Conservation (phyloP, 2,113 vertebrate genomes). For the Turnix velox region DNA sequence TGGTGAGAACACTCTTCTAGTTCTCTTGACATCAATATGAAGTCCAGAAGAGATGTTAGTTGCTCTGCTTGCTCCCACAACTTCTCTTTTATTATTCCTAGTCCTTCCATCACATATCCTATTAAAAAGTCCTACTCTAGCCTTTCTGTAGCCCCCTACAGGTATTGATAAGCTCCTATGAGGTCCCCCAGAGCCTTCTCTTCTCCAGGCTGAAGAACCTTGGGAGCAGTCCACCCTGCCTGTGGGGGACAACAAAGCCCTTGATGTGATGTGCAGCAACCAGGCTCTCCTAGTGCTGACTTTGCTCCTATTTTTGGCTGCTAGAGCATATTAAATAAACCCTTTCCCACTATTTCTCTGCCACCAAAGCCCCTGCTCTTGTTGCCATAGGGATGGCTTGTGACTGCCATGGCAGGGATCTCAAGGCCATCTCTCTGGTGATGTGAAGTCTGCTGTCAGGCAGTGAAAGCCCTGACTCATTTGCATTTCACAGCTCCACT, state of each 20-base stretch:
- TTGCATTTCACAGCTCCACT: slow-evolving; percentile 52
- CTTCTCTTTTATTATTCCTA: no score
- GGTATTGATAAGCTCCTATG: no score
- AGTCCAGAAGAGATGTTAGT: neutral
- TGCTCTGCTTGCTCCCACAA: neutral
- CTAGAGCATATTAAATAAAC: slow-evolving; percentile 27
- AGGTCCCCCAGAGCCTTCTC: no score
- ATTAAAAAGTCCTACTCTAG: no score
- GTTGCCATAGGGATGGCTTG: slow-evolving; percentile 64
- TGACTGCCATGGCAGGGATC: slow-evolving; percentile 47
- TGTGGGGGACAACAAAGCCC: neutral
- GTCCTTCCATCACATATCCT: no score
- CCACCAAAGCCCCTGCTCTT: neutral
- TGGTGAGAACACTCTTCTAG: neutral
- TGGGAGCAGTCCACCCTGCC: neutral
- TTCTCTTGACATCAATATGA: neutral
- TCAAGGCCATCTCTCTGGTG: slow-evolving; percentile 64
- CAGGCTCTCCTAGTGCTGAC: neutral
- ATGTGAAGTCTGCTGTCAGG: slow-evolving; percentile 55
- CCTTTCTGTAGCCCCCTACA: no score
- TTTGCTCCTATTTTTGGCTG: slow-evolving; percentile 29
- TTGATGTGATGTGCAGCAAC: neutral
- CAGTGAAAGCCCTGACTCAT: slow-evolving; percentile 51
- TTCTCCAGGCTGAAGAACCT: no score
- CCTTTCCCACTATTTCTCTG: neutral